Evolutionary conservation across 2,888 invertebrate genomes (phyloP).

Genomic region (Drosophila rubida): DNA sequence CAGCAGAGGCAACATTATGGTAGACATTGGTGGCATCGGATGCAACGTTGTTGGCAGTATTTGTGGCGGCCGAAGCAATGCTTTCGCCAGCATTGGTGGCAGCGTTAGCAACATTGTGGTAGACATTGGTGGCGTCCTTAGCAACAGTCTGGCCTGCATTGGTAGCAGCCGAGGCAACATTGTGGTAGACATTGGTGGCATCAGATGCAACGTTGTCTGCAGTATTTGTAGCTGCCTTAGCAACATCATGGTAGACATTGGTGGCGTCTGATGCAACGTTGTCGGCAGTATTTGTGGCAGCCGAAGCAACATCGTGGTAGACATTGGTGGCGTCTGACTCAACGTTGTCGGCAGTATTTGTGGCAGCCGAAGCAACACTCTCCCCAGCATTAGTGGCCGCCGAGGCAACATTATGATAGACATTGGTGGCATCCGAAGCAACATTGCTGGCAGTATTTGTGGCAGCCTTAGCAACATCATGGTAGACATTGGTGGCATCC

Average conservation of each 20-base stretch:
- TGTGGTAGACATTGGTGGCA: not conserved
- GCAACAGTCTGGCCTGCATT: constrained; percentile 2
- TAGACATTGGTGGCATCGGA: constrained; percentile 1
- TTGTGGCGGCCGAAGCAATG: constrained; percentile 2
- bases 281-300: not conserved
- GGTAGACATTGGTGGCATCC: constrained; percentile 3
- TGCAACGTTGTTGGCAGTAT: constrained; percentile 13
- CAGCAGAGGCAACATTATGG: not conserved
- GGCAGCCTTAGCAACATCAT: constrained; percentile 15
- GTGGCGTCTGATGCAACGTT: not conserved
- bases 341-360: constrained; percentile 1
- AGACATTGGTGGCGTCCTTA: constrained; percentile 1
- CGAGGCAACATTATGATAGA: not conserved
- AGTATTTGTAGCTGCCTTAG: too few relatives aligned
- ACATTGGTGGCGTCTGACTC: constrained; percentile 1
- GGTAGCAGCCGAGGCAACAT: not conserved
- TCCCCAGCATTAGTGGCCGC: constrained; percentile 2
- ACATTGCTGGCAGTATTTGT: not conserved
- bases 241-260: not conserved
- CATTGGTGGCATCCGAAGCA: not conserved
- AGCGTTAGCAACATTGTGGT: constrained; percentile 9
- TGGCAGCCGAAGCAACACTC: not conserved
- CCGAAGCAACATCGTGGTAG: not conserved
- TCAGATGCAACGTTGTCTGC: constrained; percentile 1
- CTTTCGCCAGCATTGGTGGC: constrained; percentile 9